Percentiles rank a stretch among this genome's conserved stretches.
Evolutionary conservation across 2,888 invertebrate genomes (phyloP).

Genomic region (Lasioglossum zephyrum): DNA sequence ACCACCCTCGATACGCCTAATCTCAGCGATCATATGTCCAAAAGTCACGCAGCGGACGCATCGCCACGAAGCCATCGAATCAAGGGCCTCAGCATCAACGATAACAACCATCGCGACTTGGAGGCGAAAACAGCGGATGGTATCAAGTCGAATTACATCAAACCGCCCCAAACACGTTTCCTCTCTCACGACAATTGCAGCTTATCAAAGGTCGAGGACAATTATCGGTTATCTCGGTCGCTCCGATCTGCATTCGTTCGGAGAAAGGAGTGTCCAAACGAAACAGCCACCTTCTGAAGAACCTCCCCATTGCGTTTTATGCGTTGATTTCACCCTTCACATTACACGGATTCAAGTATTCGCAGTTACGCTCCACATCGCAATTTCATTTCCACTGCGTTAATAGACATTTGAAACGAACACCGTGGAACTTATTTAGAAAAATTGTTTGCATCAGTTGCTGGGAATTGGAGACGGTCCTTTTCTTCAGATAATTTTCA

Average conservation of each 20-base stretch:
- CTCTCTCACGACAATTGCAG: constrained; percentile 20
- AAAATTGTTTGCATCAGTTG: not conserved
- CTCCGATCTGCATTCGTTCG: constrained; percentile 31
- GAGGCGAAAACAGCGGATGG: not conserved
- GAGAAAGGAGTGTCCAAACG: constrained; percentile 28
- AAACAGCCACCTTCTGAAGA: not conserved
- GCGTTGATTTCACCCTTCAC: constrained; percentile 61
- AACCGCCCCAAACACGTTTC: constrained; percentile 35
- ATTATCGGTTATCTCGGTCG: constrained; percentile 44
- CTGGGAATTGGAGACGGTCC: not conserved
- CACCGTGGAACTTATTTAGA: not conserved
- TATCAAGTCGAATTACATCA: constrained; percentile 48
- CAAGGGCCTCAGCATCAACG: constrained; percentile 24
- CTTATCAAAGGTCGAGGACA: constrained; percentile 38
- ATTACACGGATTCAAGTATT: not conserved
- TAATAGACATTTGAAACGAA: not conserved
- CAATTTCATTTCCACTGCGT: not conserved
- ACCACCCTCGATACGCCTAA: not conserved
- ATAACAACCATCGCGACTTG: constrained; percentile 11
- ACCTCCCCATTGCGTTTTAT: not conserved
- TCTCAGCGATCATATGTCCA: constrained; percentile 10
- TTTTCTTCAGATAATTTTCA: no score
- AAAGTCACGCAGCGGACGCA: constrained; percentile 48
- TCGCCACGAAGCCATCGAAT: constrained; percentile 49
- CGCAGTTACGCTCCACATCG: not conserved